Evolutionary conservation across 2,888 invertebrate genomes (phyloP).

Genomic region (Halictus quadricinctus): DNA sequence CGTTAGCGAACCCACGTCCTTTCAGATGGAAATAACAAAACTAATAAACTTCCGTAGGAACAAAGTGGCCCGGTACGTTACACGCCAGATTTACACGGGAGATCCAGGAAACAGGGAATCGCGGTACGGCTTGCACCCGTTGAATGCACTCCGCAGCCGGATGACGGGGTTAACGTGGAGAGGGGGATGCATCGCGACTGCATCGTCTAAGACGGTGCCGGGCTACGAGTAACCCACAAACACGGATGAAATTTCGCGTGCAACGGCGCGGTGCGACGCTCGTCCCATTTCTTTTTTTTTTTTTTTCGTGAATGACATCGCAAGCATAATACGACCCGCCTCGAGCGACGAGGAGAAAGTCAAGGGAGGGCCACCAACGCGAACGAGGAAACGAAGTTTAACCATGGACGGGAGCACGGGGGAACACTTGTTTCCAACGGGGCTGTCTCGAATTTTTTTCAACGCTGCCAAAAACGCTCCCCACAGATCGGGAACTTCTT

Average conservation of each 20-base stretch:
- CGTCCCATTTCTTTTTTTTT: constrained; percentile 32
- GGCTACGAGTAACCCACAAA: constrained; percentile 21
- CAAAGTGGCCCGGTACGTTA: constrained; percentile 37
- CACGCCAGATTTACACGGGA: constrained; percentile 39
- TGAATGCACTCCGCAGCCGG: constrained; percentile 36
- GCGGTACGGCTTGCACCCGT: constrained; percentile 37
- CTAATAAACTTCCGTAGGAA: constrained; percentile 44
- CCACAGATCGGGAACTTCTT: not conserved
- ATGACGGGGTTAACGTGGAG: constrained; percentile 44
- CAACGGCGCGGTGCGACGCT: not conserved
- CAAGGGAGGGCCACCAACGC: not conserved
- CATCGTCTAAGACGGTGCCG: constrained; percentile 24
- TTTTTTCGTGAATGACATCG: constrained; percentile 24
- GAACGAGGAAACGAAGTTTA: constrained; percentile 27
- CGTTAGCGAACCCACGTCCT: constrained; percentile 39
- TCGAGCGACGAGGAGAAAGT: constrained; percentile 18
- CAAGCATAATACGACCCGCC: constrained; percentile 31
- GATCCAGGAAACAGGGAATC: constrained; percentile 39
- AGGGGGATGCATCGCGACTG: constrained; percentile 11
- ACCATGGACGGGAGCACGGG: not conserved
- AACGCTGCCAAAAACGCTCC: not conserved
- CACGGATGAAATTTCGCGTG: constrained; percentile 24
- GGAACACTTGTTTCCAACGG: not conserved
- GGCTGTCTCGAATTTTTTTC: not conserved
- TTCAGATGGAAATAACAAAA: constrained; percentile 53